Base-by-base conservation (phyloP, 92 coral and sea anemone genomes). In the Diadumene lineata region DNA sequence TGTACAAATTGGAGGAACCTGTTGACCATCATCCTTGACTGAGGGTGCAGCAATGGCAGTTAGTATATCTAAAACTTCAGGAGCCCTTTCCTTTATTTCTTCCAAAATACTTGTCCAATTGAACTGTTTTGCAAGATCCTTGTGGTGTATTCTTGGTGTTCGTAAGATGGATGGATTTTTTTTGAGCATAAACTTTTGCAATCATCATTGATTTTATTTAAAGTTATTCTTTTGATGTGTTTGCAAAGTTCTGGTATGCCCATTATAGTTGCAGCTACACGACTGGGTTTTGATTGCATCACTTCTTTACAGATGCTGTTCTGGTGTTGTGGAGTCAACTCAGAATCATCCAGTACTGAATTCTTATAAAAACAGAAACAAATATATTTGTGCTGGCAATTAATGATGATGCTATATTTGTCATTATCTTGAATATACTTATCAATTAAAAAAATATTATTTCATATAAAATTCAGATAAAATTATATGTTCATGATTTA, bases 21-120 rank as follows among this genome's bases (percentile, higher is more conserved):
- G 86, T n/a, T 64, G 51, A 33, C 25, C 76, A 1, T 61, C 78
- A 32, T 61, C 64, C 48, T 81, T 70, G 0, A 76, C 58, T 23
- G 46, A 34, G 16, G 91, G 91, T 3, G 72, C 75, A 53, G 70
- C 66, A 0, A 81, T 53, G 15, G 90, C 67, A 2, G 75, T 24
- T 15, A 86, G 38, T 28, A 86, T 18, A 31, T 86, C 90, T 19
- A 86, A 38, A n/a, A 86, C 13, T 24, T 75, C 79, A 17, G 86
- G 90, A 30, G 83, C 76, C 31, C 79, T 81, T 66, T 88, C 80
- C 31, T 68, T 88, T 83, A 88, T 83, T 68, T 88, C 86, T 27
- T 23, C 22, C 23, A 83, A 56, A 43, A 83, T 73, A 43, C 66
- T 73, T 9, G 58, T n/a, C 92, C 88, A 82, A 0, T 34, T 29